phyloP scores from a whole-genome alignment of 2,888 invertebrate species.

The Acleris laterana region DNA sequence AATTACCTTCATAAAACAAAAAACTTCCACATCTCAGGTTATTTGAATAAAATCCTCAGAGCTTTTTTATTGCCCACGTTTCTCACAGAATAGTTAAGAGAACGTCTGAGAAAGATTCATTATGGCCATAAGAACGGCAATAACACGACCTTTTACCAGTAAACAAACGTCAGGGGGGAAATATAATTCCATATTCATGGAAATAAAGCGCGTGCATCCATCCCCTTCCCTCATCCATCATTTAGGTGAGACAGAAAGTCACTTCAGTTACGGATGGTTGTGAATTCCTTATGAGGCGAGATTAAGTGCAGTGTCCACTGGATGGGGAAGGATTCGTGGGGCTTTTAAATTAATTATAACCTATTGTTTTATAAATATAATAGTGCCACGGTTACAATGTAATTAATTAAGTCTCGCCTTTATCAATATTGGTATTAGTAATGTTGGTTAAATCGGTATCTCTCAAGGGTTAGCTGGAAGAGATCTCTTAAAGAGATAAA shows the following conservation, averaged over 20 bases:
- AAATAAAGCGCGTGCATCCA: constrained; percentile 21
- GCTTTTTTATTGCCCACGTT: constrained; percentile 6
- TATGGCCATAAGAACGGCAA: constrained; percentile 30
- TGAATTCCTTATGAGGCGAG: constrained; percentile 15
- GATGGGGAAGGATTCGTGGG: background rate
- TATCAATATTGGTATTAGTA: too few relatives aligned
- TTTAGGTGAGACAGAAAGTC: constrained; percentile 29
- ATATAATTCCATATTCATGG: constrained; percentile 36
- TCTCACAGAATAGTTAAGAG: constrained; percentile 25
- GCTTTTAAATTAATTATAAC: background rate
- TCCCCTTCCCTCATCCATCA: constrained; percentile 32
- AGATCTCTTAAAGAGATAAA: too few relatives aligned
- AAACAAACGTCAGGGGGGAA: constrained; percentile 33
- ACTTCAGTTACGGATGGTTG: constrained; percentile 9
- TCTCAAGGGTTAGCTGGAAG: too few relatives aligned
- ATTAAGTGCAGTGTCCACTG: constrained; percentile 21
- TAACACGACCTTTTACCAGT: constrained; percentile 32
- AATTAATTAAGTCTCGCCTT: too few relatives aligned
- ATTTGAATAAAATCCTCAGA: constrained; percentile 1
- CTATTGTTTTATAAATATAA: background rate
- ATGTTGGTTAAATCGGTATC: too few relatives aligned
- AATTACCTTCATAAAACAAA: background rate
- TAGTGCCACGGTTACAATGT: too few relatives aligned
- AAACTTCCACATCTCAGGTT: background rate
- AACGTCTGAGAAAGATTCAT: constrained; percentile 26